phyloP scores from a whole-genome alignment of 2,888 invertebrate genomes.

The Drosophila demipolita region DNA sequence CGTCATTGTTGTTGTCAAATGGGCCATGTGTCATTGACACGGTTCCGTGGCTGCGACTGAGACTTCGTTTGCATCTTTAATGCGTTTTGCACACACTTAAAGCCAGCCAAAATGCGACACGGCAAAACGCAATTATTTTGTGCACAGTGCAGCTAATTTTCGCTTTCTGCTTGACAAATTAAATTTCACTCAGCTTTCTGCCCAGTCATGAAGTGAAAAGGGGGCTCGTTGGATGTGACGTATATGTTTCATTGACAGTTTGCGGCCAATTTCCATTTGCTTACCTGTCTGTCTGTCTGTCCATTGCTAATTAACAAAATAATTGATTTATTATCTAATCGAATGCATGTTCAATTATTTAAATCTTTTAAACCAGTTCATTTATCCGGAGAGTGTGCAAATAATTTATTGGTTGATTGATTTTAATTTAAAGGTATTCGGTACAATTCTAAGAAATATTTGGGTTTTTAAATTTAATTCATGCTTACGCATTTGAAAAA shows the following conservation, averaged over 20 bases:
- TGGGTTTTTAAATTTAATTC: neutral
- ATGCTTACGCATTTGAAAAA: neutral
- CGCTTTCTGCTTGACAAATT: conserved; percentile 57
- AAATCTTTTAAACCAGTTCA: conserved; percentile 5
- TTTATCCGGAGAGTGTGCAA: conserved; percentile 9
- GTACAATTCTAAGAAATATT: neutral
- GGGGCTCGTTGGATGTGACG: conserved; percentile 27
- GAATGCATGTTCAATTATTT: conserved; percentile 31
- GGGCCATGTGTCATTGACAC: conserved; percentile 58
- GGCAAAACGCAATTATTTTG: conserved; percentile 50
- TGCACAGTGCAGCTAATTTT: conserved; percentile 40
- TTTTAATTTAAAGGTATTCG: conserved; percentile 18
- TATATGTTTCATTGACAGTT: conserved; percentile 60
- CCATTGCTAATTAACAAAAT: conserved; percentile 49
- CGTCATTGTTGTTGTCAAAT: conserved; percentile 53
- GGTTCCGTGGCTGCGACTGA: conserved; percentile 32
- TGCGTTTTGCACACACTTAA: conserved; percentile 65
- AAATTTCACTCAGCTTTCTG: conserved; percentile 59
- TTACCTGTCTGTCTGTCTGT: neutral
- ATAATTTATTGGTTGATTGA: conserved; percentile 22
- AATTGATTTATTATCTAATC: conserved; percentile 65
- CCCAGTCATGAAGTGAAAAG: neutral
- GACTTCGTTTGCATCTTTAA: conserved; percentile 58
- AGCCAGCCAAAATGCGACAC: conserved; percentile 26
- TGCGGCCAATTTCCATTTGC: conserved; percentile 37